Evolutionary conservation across 2,888 invertebrate genomes (phyloP), one percentile per base, ranked within the genome.

Genomic region (Callyntrura sp.): DNA sequence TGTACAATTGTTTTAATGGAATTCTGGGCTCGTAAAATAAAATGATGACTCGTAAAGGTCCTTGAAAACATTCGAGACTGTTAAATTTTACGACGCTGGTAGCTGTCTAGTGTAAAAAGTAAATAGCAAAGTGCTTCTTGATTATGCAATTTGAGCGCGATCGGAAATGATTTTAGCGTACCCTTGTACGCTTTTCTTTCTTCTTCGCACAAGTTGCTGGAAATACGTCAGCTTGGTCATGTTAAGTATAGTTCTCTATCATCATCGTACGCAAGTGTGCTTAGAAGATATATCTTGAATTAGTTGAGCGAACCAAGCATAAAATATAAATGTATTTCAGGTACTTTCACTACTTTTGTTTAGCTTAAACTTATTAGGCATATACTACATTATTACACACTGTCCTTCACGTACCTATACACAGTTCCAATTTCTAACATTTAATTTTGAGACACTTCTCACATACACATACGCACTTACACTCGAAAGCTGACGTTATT

Each of bases 1-100:
- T 43, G 12, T 43, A 68, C 83, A 68, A 65, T 81, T 81, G 70
- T 81, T 81, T 70, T 87, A 87, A 87, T 81, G 70, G 87, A 81
- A 79, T 81, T 87, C 65, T 78, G 25, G 48, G 70, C 57, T 87
- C 87, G 62, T 87, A 68, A 81, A 81, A 79, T 51, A 23, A 28
- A 68, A 83, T 83, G 65, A 83, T 68, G 68, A 17, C 48, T 48
- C 68, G 48, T 28, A 14, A 68, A 48, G 28, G 81, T 62, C 83
- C 83, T 83, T 83, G 83, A 83, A 68, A 81, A 60, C 60, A 45
- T 2, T 79, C 17, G 43, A 60, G 20, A 35, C 62, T 81, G 62
- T 62, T 62, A 25, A 60, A 60, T 81, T 60, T 81, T 60, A 6
- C 8, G 25, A 70, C n/a, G 9, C n/a, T 43, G 60, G 57, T 43